Base-by-base conservation (phyloP, 2,113 vertebrate species). In the Scomber scombrus region DNA sequence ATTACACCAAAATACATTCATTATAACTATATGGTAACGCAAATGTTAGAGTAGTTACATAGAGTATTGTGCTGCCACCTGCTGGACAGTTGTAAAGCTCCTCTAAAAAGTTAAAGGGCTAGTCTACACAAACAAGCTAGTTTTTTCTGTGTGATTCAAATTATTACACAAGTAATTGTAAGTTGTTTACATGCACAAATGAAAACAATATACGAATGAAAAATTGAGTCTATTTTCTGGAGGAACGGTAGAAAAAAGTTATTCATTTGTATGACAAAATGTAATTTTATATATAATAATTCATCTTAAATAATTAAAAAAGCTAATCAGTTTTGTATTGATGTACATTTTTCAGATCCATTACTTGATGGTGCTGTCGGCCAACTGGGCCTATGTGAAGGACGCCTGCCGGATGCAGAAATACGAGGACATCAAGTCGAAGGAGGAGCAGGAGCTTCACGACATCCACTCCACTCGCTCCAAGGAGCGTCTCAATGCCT, bases 381-480 rank as follows among this genome's bases (percentile, higher is more conserved):
- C 98, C 77, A 99, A 99, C 95, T 99, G 98, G 97, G 98, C 98
- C 82, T 99, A 99, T 3, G 98, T 99, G 94, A 99, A 99, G 88
- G 98, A 99, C 26, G 98, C 98, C 23, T 99, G 98, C 94, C 95
- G 98, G 88, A 98, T 99, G 97, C 98, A 99, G 90, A 99, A 99
- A 85, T 99, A 99, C 0, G 98, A 99, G 89, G 98, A 99, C 94
- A 99, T 99, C 94, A 99, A 99, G 88, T 99, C 98, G 9, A 99
- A 99, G 96, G 98, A 99, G 90, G 98, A 99, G 67, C 98, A 99
- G 91, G 98, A 99, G 92, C 97, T 99, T 58, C 98, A 99, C 1
- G 98, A 99, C 89, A 99, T 99, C 93, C 98, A 99, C 90, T 99
- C 98, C 49, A 99, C 98, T 66, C 98, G 98, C 93, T 99, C 98